Conservation (phyloP, 2,888 invertebrate genomes). For the Serrognathus titanus region DNA sequence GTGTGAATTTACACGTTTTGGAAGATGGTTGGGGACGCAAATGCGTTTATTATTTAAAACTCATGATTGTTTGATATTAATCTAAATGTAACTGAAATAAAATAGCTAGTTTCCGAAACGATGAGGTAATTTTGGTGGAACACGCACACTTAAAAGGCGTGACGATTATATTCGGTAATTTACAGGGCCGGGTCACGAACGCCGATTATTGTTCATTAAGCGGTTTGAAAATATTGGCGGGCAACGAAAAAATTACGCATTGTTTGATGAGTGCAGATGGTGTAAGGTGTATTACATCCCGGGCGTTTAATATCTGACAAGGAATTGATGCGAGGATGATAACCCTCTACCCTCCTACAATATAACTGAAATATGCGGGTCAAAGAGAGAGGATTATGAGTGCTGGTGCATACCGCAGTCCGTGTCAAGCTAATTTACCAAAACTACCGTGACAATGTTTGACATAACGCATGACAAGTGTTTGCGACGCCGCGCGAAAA, state of each 20-base stretch:
- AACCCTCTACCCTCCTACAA: conserved; percentile 12
- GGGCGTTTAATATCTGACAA: conserved; percentile 7
- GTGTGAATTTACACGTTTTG: too few relatives aligned
- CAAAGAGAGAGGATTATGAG: conserved; percentile 14
- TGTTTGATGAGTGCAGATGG: neutral
- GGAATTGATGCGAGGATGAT: neutral
- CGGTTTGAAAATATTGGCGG: neutral
- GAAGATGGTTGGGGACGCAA: neutral
- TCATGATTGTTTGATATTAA: conserved; percentile 38
- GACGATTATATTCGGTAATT: conserved; percentile 37
- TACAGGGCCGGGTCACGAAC: conserved; percentile 34
- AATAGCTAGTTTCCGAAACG: conserved; percentile 39
- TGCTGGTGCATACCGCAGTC: conserved; percentile 14
- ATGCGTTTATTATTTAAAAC: conserved; percentile 26
- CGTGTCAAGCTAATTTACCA: conserved; percentile 19
- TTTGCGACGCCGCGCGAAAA: conserved; percentile 36
- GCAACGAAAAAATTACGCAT: neutral
- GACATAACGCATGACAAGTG: conserved; percentile 43
- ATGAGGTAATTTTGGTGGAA: conserved; percentile 41
- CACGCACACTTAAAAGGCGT: conserved; percentile 42
- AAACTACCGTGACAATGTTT: conserved; percentile 38
- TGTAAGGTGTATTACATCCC: conserved; percentile 7
- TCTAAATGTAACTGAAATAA: conserved; percentile 39
- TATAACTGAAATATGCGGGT: conserved; percentile 17
- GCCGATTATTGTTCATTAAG: neutral